Evolutionary conservation across 1,140 invertebrate species (phyloP).

Genomic region (Hesperophylax magnus): DNA sequence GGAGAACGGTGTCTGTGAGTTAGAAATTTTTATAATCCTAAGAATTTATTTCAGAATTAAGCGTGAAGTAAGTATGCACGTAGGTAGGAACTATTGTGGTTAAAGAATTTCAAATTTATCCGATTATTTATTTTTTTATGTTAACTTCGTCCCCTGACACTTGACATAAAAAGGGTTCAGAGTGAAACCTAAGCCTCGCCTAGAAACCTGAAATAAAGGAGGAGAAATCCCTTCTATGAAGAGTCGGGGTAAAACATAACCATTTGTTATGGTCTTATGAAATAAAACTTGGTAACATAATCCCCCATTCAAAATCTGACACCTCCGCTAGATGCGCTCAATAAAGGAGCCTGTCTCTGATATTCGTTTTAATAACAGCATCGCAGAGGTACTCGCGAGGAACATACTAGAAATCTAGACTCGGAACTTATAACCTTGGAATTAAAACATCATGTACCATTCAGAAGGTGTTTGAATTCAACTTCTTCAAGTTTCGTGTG

Average conservation of each 20-base stretch:
- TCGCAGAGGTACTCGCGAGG: not conserved
- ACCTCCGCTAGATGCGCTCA: constrained; percentile 29
- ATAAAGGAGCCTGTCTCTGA: constrained; percentile 37
- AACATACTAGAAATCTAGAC: too few relatives aligned
- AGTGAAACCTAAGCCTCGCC: constrained; percentile 41
- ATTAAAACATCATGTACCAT: too few relatives aligned
- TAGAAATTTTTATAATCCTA: too few relatives aligned
- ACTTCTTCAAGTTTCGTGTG: too few relatives aligned
- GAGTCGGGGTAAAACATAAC: constrained; percentile 33
- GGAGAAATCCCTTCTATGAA: constrained; percentile 23
- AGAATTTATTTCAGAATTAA: too few relatives aligned
- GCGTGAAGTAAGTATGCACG: not conserved
- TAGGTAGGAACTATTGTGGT: not conserved
- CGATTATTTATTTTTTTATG: constrained; percentile 43
- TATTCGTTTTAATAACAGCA: constrained; percentile 40
- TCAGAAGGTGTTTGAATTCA: too few relatives aligned
- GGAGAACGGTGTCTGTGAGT: too few relatives aligned
- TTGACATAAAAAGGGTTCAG: constrained; percentile 40
- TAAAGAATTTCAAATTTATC: constrained; percentile 28
- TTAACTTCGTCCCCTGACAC: constrained; percentile 28
- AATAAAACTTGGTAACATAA: constrained; percentile 43
- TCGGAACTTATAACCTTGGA: too few relatives aligned
- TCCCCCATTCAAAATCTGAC: constrained; percentile 33
- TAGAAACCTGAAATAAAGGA: constrained; percentile 31
- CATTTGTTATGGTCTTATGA: constrained; percentile 45